Percentiles rank a stretch among this genome's conserved stretches.
phyloP scores from a whole-genome alignment of 1,140 invertebrate species.

The Meloidogyne hapla region DNA sequence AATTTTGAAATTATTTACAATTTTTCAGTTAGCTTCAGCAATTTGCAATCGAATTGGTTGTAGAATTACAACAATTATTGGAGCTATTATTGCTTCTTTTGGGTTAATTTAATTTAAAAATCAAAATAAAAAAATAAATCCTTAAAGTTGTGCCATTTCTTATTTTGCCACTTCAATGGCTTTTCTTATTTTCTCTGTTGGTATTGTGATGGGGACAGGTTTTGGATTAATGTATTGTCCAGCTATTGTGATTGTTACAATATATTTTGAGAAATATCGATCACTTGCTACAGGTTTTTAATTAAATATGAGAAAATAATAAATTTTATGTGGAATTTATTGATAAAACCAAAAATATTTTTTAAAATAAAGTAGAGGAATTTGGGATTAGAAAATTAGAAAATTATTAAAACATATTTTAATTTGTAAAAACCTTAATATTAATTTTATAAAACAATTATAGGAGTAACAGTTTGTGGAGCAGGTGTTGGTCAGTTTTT shows the following conservation, averaged over 20 bases:
- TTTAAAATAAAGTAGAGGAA: not conserved
- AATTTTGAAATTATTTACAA: no score
- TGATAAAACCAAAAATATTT: not conserved
- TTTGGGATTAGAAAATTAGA: no score
- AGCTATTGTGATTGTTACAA: constrained; percentile 80
- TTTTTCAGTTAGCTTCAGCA: constrained; percentile 73
- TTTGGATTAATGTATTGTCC: constrained; percentile 87
- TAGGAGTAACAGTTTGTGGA: constrained; percentile 72
- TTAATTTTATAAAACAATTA: constrained; percentile 31
- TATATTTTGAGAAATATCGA: constrained; percentile 80
- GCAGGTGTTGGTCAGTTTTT: constrained; percentile 73
- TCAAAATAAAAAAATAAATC: not conserved
- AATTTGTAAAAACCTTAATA: not conserved
- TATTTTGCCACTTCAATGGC: constrained; percentile 66
- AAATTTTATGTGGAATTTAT: no score
- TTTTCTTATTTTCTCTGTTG: constrained; percentile 83
- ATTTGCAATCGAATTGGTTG: constrained; percentile 91
- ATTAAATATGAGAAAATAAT: no score
- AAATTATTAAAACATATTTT: not conserved
- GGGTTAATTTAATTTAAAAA: constrained; percentile 65
- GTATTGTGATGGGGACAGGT: constrained; percentile 76
- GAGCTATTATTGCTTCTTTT: constrained; percentile 75
- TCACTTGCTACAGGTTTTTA: constrained; percentile 41
- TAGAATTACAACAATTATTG: constrained; percentile 80
- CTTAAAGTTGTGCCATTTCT: constrained; percentile 66